These are phyloP conservation scores for Podarcis raffonei DNA, from an alignment of 2,113 vertebrate genomes.

Conservation along the genomic window DNA sequence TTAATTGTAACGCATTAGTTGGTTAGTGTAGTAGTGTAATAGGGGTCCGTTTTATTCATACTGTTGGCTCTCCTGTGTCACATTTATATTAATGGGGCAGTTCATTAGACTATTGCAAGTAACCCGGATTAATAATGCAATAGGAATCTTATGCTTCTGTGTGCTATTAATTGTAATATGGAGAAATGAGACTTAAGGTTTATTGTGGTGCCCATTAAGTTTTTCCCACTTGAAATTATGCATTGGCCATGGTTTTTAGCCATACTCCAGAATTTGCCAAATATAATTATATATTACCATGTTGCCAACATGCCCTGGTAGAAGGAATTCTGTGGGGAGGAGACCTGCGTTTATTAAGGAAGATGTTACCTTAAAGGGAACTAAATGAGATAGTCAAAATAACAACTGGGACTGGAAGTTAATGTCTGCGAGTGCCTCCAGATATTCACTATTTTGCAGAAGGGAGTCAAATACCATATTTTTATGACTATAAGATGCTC, in stretches of 20 bases:
- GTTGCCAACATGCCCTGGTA: no score
- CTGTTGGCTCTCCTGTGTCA: neutral
- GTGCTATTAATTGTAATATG: constrained; percentile 3
- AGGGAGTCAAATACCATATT: no score
- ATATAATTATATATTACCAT: neutral
- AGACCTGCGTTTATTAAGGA: no score
- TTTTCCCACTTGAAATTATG: neutral
- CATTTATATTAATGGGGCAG: neutral
- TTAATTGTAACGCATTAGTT: neutral
- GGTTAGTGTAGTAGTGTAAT: neutral
- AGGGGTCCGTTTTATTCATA: neutral
- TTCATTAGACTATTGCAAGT: neutral
- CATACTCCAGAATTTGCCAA: neutral
- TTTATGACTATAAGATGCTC: no score
- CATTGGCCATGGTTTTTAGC: neutral
- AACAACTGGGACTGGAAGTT: no score
- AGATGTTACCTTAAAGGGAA: no score
- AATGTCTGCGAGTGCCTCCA: no score
- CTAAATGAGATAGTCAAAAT: no score
- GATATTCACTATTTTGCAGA: no score
- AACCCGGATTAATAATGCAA: neutral
- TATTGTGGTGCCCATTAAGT: neutral
- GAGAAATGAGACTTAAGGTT: neutral
- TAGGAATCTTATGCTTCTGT: constrained; percentile 6
- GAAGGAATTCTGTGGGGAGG: no score